These are phyloP conservation scores for Smithornis capensis DNA, from an alignment of 2,113 vertebrate species.

Conservation along the genomic window DNA sequence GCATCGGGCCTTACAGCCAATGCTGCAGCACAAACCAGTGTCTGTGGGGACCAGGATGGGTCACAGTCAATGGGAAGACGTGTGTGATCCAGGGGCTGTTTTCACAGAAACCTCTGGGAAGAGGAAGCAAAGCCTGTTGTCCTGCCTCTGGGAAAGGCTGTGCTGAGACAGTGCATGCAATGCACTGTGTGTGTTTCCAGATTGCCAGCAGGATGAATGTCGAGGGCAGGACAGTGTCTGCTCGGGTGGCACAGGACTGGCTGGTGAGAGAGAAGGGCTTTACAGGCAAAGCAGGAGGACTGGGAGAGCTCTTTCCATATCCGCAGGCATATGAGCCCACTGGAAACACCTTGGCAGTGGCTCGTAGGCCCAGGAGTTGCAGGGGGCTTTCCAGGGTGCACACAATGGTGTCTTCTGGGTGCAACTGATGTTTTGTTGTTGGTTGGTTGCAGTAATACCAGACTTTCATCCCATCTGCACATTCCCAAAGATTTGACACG, in stretches of 20 bases:
- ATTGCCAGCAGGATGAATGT: background rate
- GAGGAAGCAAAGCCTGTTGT: background rate
- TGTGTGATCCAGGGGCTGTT: background rate
- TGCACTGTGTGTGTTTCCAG: background rate
- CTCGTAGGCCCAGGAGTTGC: accelerated
- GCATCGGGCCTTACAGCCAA: background rate
- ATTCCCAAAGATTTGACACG: background rate
- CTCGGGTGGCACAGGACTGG: background rate
- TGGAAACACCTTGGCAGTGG: background rate
- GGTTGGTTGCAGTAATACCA: background rate
- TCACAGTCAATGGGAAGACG: background rate
- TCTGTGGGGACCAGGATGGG: accelerated
- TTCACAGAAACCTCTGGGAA: background rate
- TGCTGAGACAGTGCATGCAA: accelerated
- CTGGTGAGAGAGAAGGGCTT: background rate
- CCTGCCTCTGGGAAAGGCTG: background rate
- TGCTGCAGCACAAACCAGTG: accelerated
- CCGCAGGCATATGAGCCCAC: background rate
- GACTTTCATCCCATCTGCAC: background rate
- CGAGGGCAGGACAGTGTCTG: background rate
- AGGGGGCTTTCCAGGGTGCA: background rate
- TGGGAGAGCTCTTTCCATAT: background rate
- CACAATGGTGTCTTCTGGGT: background rate
- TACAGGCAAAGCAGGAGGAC: accelerated
- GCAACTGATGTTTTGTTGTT: background rate